These are phyloP conservation scores for Otocyon megalotis DNA, from an alignment of 2,113 vertebrate genomes.

Conservation along the genomic window DNA sequence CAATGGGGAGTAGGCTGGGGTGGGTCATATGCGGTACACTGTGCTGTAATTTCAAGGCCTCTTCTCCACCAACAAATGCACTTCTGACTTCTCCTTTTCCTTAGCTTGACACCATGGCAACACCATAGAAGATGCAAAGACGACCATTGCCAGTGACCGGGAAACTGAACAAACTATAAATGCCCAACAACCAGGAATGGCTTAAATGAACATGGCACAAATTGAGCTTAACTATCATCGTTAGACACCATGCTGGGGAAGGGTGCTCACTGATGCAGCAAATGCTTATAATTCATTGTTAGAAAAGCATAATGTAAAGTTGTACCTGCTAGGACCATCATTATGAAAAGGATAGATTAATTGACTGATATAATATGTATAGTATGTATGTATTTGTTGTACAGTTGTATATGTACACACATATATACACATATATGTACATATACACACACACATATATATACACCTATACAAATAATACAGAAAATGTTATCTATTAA, in stretches of 20 bases:
- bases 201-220: not conserved
- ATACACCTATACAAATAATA: not conserved
- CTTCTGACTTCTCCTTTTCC: not conserved
- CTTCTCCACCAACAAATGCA: not conserved
- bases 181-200: no score
- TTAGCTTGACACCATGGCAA: not conserved
- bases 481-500: not conserved
- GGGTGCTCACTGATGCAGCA: accelerated
- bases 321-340: not conserved
- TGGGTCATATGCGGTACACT: not conserved
- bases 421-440: not conserved
- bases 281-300: not conserved
- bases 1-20: not conserved
- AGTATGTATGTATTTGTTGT: not conserved
- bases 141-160: not conserved
- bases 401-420: not conserved
- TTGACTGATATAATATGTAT: not conserved
- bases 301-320: not conserved
- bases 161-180: not conserved
- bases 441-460: not conserved
- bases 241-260: not conserved
- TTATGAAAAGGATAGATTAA: not conserved
- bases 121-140: not conserved
- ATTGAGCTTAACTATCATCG: not conserved
- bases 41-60: not conserved